Percentiles rank a stretch among this genome's conserved stretches.
Conservation (phyloP, 2,797 vertebrate genomes). For the Euthynnus affinis region DNA sequence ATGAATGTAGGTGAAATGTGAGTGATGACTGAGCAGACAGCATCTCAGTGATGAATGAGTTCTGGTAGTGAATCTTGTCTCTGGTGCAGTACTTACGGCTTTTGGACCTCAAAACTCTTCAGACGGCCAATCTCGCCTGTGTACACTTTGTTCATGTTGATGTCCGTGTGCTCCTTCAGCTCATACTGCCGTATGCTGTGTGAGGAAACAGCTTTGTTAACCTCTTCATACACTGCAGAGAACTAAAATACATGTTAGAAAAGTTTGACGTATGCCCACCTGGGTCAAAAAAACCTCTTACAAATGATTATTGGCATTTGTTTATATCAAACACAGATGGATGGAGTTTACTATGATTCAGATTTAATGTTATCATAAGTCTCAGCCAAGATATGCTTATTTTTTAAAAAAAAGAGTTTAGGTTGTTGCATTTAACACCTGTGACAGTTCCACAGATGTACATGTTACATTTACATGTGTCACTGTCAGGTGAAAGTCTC, state of each 20-base stretch:
- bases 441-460: background rate
- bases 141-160: conserved; percentile 93
- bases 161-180: conserved; percentile 90
- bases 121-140: conserved; percentile 94
- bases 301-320: background rate
- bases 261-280: background rate
- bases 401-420: background rate
- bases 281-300: background rate
- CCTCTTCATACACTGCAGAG: background rate
- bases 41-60: conserved; percentile 16
- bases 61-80: background rate
- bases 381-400: background rate
- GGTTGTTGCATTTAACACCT: background rate
- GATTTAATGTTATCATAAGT: background rate
- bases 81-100: conserved; percentile 90
- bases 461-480: background rate
- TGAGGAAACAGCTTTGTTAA: conserved; percentile 12
- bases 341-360: background rate
- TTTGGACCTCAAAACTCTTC: conserved; percentile 97
- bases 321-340: background rate
- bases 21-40: conserved; percentile 14
- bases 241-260: background rate
- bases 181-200: conserved; percentile 97
- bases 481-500: background rate
- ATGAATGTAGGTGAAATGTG: conserved; percentile 36